phyloP scores from a whole-genome alignment of 2,113 vertebrate genomes.

The Alligator mississippiensis region DNA sequence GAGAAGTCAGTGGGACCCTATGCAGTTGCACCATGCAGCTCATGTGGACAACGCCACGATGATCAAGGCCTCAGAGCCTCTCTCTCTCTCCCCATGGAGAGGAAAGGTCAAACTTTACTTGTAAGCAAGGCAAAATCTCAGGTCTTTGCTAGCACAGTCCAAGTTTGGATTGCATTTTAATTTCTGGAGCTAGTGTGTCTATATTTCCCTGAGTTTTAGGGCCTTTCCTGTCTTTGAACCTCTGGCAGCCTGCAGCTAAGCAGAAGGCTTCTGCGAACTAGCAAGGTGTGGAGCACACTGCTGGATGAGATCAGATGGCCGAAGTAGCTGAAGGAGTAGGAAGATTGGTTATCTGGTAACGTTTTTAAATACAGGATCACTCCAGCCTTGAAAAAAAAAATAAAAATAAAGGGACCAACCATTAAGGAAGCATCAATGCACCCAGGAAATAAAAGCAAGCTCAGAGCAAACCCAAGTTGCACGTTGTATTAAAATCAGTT shows the following conservation, averaged over 20 bases:
- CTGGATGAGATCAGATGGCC: constrained; percentile 4
- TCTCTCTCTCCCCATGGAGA: neutral
- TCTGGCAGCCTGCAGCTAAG: neutral
- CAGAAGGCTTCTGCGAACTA: neutral
- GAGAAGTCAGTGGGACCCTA: neutral
- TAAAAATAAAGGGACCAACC: neutral
- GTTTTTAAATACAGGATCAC: neutral
- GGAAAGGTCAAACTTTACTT: neutral
- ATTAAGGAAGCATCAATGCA: neutral
- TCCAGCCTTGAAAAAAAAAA: neutral
- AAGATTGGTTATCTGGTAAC: constrained; percentile 30
- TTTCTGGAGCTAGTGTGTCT: neutral
- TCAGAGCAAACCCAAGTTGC: neutral
- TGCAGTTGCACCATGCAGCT: neutral
- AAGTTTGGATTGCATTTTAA: neutral
- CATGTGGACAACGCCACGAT: neutral
- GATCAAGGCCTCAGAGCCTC: neutral
- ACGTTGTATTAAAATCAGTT: neutral
- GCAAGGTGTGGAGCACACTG: constrained; percentile 46
- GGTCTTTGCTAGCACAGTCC: neutral
- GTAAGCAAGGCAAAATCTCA: neutral
- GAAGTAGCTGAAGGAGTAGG: constrained; percentile 46
- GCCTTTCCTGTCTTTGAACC: neutral
- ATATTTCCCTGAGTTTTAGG: neutral
- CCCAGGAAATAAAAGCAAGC: neutral